Conservation (phyloP, 2,888 invertebrate genomes). For the Mechanitis messenoides region DNA sequence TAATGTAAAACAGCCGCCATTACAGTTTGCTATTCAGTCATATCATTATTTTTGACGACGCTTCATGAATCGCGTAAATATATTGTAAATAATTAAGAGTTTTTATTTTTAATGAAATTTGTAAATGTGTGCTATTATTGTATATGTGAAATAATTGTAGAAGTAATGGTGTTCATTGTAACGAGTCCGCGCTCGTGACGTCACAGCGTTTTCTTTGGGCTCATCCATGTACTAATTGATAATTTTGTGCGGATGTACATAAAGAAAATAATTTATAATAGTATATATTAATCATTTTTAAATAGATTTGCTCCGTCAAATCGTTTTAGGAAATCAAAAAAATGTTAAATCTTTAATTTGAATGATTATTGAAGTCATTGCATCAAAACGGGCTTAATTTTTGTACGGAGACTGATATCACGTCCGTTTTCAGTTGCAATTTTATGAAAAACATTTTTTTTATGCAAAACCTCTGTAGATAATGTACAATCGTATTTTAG, state of each 20-base stretch:
- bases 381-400: constrained; percentile 4
- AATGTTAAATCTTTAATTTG: background rate
- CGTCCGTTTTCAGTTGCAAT: background rate
- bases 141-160: constrained; percentile 54
- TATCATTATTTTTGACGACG: constrained; percentile 66
- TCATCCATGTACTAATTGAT: constrained; percentile 12
- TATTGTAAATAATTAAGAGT: constrained; percentile 38
- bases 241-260: constrained; percentile 29
- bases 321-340: constrained; percentile 18
- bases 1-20: constrained; percentile 28
- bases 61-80: constrained; percentile 44
- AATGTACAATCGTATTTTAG: constrained; percentile 73
- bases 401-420: background rate
- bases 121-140: constrained; percentile 69
- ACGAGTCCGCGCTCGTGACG: too few species aligned
- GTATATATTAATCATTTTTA: constrained; percentile 20
- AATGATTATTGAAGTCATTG: too few species aligned
- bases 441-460: constrained; percentile 18
- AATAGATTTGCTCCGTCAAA: constrained; percentile 24
- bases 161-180: constrained; percentile 23
- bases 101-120: constrained; percentile 51
- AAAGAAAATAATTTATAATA: constrained; percentile 35
- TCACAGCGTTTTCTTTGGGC: constrained; percentile 17
- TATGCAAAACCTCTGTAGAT: constrained; percentile 40
- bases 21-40: constrained; percentile 46